Conservation (phyloP, 92 coral and sea anemone species). For the Pocillopora meandrina region DNA sequence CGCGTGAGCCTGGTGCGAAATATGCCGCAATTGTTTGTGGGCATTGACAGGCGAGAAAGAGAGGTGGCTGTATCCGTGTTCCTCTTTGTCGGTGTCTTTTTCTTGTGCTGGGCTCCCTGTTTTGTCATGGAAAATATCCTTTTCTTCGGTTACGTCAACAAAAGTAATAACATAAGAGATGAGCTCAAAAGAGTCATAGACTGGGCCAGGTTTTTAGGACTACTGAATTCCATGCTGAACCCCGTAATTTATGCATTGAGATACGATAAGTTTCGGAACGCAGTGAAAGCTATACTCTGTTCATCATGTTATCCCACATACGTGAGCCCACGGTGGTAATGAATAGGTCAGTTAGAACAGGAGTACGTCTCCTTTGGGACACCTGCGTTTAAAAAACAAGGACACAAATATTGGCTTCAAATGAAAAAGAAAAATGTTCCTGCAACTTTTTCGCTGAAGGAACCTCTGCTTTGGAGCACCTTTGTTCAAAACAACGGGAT, state of each 20-base stretch:
- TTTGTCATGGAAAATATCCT: conserved; percentile 32
- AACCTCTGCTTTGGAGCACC: too few species aligned
- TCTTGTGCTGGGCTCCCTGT: conserved; percentile 36
- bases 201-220: conserved; percentile 26
- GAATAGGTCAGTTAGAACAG: too few species aligned
- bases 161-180: too few species aligned
- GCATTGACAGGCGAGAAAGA: conserved; percentile 11
- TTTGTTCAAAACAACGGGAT: too few species aligned
- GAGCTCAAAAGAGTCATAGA: neutral
- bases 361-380: too few species aligned
- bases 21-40: neutral
- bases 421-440: too few species aligned
- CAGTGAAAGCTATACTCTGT: neutral
- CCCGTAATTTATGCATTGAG: conserved; percentile 36
- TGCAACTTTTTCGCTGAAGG: too few species aligned
- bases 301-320: neutral
- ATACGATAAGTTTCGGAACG: conserved; percentile 34
- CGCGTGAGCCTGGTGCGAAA: conserved; percentile 8
- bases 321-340: too few species aligned
- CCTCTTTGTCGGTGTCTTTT: conserved; percentile 37
- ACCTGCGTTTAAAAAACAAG: too few species aligned
- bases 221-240: conserved; percentile 22
- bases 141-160: neutral
- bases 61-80: conserved; percentile 32
- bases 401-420: too few species aligned